Base-by-base conservation (phyloP, 1,140 invertebrate genomes). In the Aethina tumida region DNA sequence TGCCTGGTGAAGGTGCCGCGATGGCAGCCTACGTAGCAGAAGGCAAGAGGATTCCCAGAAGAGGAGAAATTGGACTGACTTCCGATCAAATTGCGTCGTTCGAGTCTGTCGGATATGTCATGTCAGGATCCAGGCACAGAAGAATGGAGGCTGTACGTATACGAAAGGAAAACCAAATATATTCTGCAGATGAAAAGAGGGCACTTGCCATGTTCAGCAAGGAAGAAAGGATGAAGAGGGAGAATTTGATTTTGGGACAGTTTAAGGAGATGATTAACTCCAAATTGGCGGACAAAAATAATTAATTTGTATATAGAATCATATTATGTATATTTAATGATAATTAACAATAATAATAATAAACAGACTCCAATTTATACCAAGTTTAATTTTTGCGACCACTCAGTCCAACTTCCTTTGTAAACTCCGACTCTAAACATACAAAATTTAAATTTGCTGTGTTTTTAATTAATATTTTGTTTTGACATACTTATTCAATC, bases 81-180 rank as follows among this genome's bases (percentile, higher is more conserved):
- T 91, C 87, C 0, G 83, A 96, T 26, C 90, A 99, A 68, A 99
- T 99, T 29, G 83, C 81, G 1, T 66, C 75, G 0, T 99, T 87
- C 62, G 97, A 99, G 64, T 70, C 81, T n/a, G 88, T 93, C 9
- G 96, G 96, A 9, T 90, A 87, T 56, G 95, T 99, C 0, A 99
- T 99, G 96, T 96, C 91, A 62, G 96, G 96, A 14, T 95, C 90
- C 66, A 78, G 96, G 55, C 96, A 99, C 75, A 84, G 97, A 7
- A 79, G 95, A 41, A 99, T 99, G 97, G 97, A 99, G 68, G 97
- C 97, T 53, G 96, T 99, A 2, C 88, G 97, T 69, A 82, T 99
- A 32, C 76, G 97, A 49, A 99, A 99, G 61, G 97, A 99, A 69
- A 99, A 99, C 71, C 93, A 99, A 69, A 95, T 99, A 62, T 97